A percentile compares a stretch with the other conserved stretches of the same genome.
phyloP scores from a whole-genome alignment of 2,113 vertebrate species.

The Cygnus atratus region DNA sequence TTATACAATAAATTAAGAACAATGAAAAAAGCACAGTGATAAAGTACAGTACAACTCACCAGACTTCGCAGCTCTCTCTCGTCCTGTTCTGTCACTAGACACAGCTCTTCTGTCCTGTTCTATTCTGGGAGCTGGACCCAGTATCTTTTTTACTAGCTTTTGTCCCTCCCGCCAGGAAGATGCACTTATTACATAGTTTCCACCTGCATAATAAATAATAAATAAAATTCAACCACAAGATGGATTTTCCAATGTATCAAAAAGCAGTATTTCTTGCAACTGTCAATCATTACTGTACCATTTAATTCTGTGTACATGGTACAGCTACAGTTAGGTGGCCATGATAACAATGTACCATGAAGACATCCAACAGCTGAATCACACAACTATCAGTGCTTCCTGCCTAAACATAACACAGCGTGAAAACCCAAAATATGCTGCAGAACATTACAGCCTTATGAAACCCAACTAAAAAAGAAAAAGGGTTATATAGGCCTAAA shows the following conservation, averaged over 20 bases:
- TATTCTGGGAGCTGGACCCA: slow-evolving; percentile 83
- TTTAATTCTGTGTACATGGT: neutral
- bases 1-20: neutral
- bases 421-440: neutral
- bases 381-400: neutral
- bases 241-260: neutral
- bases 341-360: neutral
- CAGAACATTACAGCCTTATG: neutral
- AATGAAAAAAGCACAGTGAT: slow-evolving; percentile 26
- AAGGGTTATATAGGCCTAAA: neutral
- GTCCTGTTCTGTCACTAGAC: slow-evolving; percentile 72
- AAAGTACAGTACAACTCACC: slow-evolving; percentile 38
- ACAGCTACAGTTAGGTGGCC: neutral
- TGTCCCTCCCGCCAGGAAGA: slow-evolving; percentile 94
- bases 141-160: slow-evolving; percentile 89
- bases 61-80: slow-evolving; percentile 70
- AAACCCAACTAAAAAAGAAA: neutral
- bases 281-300: neutral
- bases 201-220: slow-evolving; percentile 49
- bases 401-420: neutral
- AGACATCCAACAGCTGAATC: neutral
- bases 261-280: neutral
- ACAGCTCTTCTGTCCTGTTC: slow-evolving; percentile 71
- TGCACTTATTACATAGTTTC: slow-evolving; percentile 80
- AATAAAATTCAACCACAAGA: neutral